phyloP scores from a whole-genome alignment of 2,797 vertebrate species.

The Myotis vivesi region DNA sequence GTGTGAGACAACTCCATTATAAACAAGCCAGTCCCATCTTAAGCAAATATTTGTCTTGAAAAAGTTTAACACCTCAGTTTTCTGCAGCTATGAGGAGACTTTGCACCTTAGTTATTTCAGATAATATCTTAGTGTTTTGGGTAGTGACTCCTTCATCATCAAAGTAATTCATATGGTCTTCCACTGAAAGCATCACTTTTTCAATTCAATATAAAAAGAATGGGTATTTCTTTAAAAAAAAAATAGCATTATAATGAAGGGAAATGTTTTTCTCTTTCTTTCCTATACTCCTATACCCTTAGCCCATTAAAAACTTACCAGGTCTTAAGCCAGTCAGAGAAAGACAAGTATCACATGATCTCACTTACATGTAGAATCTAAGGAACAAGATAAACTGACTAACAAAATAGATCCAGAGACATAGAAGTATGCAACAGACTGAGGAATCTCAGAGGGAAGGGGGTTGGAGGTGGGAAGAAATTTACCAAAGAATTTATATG shows the following conservation, averaged over 20 bases:
- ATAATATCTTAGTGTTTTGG: background rate
- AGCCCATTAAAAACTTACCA: conserved; percentile 46
- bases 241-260: background rate
- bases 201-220: conserved; percentile 45
- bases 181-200: background rate
- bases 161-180: background rate
- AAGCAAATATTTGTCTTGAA: conserved; percentile 19
- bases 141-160: background rate
- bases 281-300: background rate
- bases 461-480: no score
- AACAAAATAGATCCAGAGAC: no score
- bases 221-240: background rate
- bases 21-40: background rate
- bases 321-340: background rate
- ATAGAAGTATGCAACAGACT: no score
- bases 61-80: conserved; percentile 27
- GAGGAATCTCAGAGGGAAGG: no score
- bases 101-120: background rate
- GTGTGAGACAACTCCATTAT: background rate
- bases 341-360: no score
- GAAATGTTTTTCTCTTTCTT: background rate
- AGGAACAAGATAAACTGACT: background rate
- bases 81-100: background rate
- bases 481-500: no score
- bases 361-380: no score